Base-by-base conservation (phyloP, 2,113 vertebrate species). In the Ammodramus savannarum region DNA sequence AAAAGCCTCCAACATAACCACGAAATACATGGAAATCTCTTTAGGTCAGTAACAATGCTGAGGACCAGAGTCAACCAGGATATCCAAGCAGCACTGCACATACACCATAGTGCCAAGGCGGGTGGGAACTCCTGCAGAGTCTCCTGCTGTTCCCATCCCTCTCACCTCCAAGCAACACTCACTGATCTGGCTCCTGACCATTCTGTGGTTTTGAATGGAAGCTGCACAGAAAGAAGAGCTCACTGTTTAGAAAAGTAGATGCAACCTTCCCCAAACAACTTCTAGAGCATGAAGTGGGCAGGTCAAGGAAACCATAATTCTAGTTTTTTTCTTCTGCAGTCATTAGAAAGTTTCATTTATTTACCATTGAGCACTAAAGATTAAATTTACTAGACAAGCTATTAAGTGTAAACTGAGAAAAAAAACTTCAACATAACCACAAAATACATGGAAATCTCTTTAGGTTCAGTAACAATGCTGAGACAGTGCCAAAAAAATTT, bases 51-150 rank as follows among this genome's bases (percentile, higher is more conserved):
- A 41, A 41, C 39, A 41, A 41, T 41, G 71, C 72, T 15, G 23
- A 74, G 89, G 29, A 39, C 38, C 61, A 41, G 88, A 34, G 34
- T 20, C 41, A 54, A 25, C 16, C 3, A 1, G 36, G 29, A 59
- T 38, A 57, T 26, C 44, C 58, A 68, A 6, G 7, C 63, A 46
- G 39, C 74, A 26, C 23, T 11, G 13, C 21, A n/a, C 13, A 6
- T 0, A 11, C 22, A 55, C 8, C 27, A 6, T 0, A 4, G 12
- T 34, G 49, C 36, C 72, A 36, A 26, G n/a, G 16, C 65, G 15
- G 0, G 5, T 12, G 39, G 18, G 27, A 34, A 20, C 7, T 34
- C 48, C 36, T 52, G 32, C 44, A 69, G 57, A 59, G 81, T 3
- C 21, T 39, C 68, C 55, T 67, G 4, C 4, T 26, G 18, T 7